These are phyloP conservation scores for Eudyptes chrysolophus DNA, from an alignment of 2,113 vertebrate genomes.

Conservation along the genomic window DNA sequence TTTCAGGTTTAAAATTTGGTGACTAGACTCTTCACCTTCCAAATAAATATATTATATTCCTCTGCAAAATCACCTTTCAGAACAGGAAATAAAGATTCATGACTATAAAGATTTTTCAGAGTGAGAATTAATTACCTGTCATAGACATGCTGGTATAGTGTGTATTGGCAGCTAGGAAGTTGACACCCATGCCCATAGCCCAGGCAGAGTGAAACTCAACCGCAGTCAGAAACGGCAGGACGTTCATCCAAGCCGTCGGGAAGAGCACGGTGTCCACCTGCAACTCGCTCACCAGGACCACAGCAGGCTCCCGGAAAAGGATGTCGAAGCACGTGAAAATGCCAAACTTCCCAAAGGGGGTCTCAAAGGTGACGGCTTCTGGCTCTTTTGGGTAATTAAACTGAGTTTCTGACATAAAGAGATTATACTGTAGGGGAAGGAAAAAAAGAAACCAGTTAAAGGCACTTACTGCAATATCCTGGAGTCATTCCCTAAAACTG, in stretches of 20 bases:
- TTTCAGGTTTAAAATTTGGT: background rate
- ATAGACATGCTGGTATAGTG: slow-evolving; percentile 69
- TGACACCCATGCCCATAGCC: slow-evolving; percentile 75
- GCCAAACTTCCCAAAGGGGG: slow-evolving; percentile 88
- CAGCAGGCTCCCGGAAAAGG: slow-evolving; percentile 79
- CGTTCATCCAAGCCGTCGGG: slow-evolving; percentile 68
- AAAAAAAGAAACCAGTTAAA: background rate
- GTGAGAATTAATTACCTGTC: slow-evolving; percentile 68
- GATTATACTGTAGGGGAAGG: slow-evolving; percentile 74
- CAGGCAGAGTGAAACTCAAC: slow-evolving; percentile 75
- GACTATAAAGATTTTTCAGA: background rate
- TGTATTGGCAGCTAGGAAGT: slow-evolving; percentile 74
- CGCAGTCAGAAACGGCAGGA: slow-evolving; percentile 65
- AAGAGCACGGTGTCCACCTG: slow-evolving; percentile 73
- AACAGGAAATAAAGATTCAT: background rate
- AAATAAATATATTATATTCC: background rate
- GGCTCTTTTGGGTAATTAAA: slow-evolving; percentile 75
- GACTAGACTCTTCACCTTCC: background rate
- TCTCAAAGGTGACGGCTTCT: slow-evolving; percentile 81
- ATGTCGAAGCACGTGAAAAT: slow-evolving; percentile 92
- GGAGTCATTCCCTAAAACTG: background rate
- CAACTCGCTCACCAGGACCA: slow-evolving; percentile 73
- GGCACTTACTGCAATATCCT: background rate
- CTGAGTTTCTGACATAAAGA: slow-evolving; percentile 75
- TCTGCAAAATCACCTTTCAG: background rate